Base-by-base conservation (phyloP, 2,113 vertebrate species). In the Reinhardtius hippoglossoides region DNA sequence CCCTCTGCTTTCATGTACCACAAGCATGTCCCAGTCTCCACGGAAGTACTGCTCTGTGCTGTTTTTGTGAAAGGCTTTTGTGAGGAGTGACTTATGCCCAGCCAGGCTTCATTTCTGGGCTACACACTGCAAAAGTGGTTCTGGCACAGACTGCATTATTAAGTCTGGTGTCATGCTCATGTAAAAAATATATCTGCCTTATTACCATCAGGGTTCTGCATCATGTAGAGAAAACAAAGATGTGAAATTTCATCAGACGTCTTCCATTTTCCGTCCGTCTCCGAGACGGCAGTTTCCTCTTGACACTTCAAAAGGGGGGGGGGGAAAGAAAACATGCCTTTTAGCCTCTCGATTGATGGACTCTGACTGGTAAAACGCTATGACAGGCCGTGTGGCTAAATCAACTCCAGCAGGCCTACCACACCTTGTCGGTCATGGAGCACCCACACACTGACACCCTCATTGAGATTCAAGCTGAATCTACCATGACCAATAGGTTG, bases 1-100 rank as follows among this genome's bases (percentile, higher is more conserved):
- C 94, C 78, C 75, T 82, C 92, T 82, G 91, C 91, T 95, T 90
- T 94, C 93, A 94, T 96, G 93, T 94, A 92, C 83, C 90, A 78
- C 82, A 92, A 35, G 88, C 81, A 23, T 89, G 92, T 94, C 92
- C 92, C 93, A 90, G 92, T 92, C 87, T 84, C 89, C 82, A 77
- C 27, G 2, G 5, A 52, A 66, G 52, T 42, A 37, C 75, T 54
- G 67, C 71, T 75, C 66, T 79, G 82, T 67, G 74, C 72, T 42
- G 71, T 87, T 57, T 81, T 71, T 48, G 46, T 48, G 46, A 78
- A 80, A 54, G 78, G 44, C 16, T 72, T 81, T 79, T 82, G 76
- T 78, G 50, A 68, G 35, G 76, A 72, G 61, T 65, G 54, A 64
- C 67, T 81, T 26, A 18, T 18, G 26, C 56, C 65, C 70, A 46